Evolutionary conservation across 2,888 invertebrate genomes (phyloP).

Genomic region (Polyploca ridens): DNA sequence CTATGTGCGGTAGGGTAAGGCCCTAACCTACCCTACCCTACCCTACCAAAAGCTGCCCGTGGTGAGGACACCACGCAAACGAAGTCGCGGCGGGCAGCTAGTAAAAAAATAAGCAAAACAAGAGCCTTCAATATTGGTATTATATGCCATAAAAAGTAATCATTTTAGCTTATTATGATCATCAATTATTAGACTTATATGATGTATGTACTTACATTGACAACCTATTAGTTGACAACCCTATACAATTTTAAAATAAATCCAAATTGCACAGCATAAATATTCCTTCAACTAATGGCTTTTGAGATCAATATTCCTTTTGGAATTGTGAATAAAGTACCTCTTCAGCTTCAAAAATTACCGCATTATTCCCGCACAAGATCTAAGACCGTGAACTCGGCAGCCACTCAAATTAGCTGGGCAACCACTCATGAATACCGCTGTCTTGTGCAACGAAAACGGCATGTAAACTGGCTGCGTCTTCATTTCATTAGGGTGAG

Average conservation of each 20-base stretch:
- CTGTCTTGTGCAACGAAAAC: slow-evolving; percentile 44
- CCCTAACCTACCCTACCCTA: no score
- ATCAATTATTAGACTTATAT: no score
- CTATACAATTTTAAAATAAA: not conserved
- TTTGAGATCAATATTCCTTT: slow-evolving; percentile 14
- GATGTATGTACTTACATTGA: no score
- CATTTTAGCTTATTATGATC: no score
- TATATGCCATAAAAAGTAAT: no score
- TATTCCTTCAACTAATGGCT: slow-evolving; percentile 10
- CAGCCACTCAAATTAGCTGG: slow-evolving; percentile 51
- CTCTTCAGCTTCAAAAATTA: slow-evolving; percentile 18
- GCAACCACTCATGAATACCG: slow-evolving; percentile 40
- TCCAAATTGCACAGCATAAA: not conserved
- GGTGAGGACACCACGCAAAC: no score
- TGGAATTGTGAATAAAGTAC: slow-evolving; percentile 25
- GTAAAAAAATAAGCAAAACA: no score
- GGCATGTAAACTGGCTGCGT: slow-evolving; percentile 60
- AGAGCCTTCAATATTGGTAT: no score
- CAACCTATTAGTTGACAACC: not conserved
- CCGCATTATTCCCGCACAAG: slow-evolving; percentile 20
- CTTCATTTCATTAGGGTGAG: slow-evolving; percentile 67
- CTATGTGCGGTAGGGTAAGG: no score
- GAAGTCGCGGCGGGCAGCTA: no score
- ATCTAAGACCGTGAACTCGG: slow-evolving; percentile 10
- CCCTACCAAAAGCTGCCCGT: no score